Base-by-base conservation (phyloP, 2,888 invertebrate species). In the Pseudanteris insignis region DNA sequence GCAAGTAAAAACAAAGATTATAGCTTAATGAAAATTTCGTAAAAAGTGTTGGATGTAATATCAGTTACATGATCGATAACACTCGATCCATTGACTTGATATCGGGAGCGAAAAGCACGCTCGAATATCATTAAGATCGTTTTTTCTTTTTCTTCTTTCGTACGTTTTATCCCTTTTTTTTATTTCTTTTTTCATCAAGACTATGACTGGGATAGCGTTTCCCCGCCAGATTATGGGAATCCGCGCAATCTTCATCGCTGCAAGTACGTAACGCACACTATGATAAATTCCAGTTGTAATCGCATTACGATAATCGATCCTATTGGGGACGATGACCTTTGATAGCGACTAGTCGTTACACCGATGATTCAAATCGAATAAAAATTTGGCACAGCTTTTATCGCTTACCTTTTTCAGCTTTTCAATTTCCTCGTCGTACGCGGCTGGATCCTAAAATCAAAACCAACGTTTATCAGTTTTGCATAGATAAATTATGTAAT, bases 41-140 rank as follows among this genome's bases (percentile, higher is more conserved):
- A 37, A 54, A 61, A 61, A 54, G 43, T 15, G 38, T 36, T n/a
- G 32, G 55, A 44, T 47, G 43, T 55, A 50, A 38, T 61, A 61
- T 61, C 61, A 33, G 47, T 61, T 61, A 61, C 61, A 54, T 38
- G 54, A 54, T 54, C 48, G 54, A 60, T 60, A 50, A 44, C 53
- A 55, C 55, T 50, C 36, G 54, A 53, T 53, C 47, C 60, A 37
- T 25, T 33, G 54, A 46, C 25, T 50, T 46, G 51, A 62, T 55
- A 51, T 51, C 48, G 53, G 25, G 53, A 53, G 46, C 57, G 57
- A 51, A 44, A 51, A 33, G 41, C 25, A 41, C 34, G 50, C 47
- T 62, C 41, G 46, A 57, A 62, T 57, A 62, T 53, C 57, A 43
- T 38, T 28, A 40, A n/a, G n/a, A n/a, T n/a, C n/a, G n/a, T n/a